Conservation (phyloP, 2,113 vertebrate genomes). For the Fregetta grallaria region DNA sequence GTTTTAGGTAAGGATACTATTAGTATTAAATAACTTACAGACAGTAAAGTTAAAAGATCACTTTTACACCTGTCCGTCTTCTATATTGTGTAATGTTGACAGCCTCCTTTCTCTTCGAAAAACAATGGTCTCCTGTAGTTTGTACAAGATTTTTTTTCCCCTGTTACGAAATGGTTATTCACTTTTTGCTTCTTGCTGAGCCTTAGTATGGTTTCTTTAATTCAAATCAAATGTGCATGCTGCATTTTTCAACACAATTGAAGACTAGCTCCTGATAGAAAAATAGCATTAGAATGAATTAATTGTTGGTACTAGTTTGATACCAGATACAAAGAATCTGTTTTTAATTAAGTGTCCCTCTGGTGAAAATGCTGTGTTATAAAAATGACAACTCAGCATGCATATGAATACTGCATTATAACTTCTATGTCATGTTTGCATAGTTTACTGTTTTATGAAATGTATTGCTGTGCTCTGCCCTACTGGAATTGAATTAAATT, state of each 20-base stretch:
- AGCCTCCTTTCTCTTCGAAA: neutral
- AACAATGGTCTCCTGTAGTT: neutral
- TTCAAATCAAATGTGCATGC: constrained; percentile 56
- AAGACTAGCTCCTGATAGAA: constrained; percentile 59
- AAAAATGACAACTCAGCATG: constrained; percentile 69
- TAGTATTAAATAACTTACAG: neutral
- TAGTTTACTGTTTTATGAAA: constrained; percentile 61
- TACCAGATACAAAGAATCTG: constrained; percentile 58
- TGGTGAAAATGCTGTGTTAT: constrained; percentile 64
- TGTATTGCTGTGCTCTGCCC: constrained; percentile 38
- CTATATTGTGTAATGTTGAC: neutral
- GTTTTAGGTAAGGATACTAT: neutral
- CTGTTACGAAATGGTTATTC: constrained; percentile 22
- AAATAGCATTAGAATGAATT: constrained; percentile 69
- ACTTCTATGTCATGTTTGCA: constrained; percentile 55
- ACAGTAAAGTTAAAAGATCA: neutral
- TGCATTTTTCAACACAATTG: constrained; percentile 53
- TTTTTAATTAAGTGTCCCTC: constrained; percentile 50
- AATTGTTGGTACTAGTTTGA: constrained; percentile 52
- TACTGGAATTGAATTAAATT: constrained; percentile 70
- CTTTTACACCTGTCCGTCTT: neutral
- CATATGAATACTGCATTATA: constrained; percentile 62
- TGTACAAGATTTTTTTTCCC: neutral
- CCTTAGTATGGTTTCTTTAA: constrained; percentile 39
- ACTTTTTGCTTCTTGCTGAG: constrained; percentile 47